Percentiles rank a stretch among this genome's conserved stretches.
Conservation (phyloP, 2,888 invertebrate genomes). For the Phlogophora meticulosa region DNA sequence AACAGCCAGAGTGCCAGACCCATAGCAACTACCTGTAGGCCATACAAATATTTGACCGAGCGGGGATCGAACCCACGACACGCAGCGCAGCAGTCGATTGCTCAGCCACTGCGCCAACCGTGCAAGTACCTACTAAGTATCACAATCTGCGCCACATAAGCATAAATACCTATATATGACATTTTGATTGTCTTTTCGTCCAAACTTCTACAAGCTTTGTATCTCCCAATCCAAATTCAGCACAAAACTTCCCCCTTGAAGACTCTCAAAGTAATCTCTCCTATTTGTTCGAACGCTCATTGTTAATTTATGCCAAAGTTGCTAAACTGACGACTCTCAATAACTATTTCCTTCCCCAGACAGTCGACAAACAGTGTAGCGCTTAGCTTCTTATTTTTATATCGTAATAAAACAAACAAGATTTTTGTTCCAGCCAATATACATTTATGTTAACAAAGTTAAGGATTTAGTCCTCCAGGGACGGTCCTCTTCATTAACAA, state of each 20-base stretch:
- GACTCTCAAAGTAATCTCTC: constrained; percentile 38
- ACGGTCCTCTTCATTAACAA: constrained; percentile 62
- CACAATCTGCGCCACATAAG: no score
- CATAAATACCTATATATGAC: neutral
- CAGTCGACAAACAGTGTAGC: constrained; percentile 18
- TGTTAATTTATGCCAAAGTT: constrained; percentile 55
- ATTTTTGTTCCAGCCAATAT: constrained; percentile 61
- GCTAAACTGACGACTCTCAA: constrained; percentile 43
- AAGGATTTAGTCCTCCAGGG: constrained; percentile 54
- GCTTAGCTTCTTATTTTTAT: constrained; percentile 43
- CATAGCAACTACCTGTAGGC: no score
- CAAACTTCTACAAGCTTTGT: constrained; percentile 18
- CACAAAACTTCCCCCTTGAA: constrained; percentile 18
- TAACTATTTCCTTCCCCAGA: constrained; percentile 50
- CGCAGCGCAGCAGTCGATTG: no score
- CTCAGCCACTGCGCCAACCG: no score
- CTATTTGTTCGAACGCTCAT: constrained; percentile 44
- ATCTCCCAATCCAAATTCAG: constrained; percentile 27
- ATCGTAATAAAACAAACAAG: constrained; percentile 59
- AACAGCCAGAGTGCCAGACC: no score
- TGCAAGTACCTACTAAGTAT: no score
- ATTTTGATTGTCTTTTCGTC: constrained; percentile 18
- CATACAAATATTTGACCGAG: no score
- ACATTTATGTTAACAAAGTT: constrained; percentile 65
- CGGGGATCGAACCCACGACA: no score